A percentile compares a stretch with the other conserved stretches of the same genome.
Evolutionary conservation across 1,140 invertebrate genomes (phyloP).

Genomic region (Panulirus ornatus): DNA sequence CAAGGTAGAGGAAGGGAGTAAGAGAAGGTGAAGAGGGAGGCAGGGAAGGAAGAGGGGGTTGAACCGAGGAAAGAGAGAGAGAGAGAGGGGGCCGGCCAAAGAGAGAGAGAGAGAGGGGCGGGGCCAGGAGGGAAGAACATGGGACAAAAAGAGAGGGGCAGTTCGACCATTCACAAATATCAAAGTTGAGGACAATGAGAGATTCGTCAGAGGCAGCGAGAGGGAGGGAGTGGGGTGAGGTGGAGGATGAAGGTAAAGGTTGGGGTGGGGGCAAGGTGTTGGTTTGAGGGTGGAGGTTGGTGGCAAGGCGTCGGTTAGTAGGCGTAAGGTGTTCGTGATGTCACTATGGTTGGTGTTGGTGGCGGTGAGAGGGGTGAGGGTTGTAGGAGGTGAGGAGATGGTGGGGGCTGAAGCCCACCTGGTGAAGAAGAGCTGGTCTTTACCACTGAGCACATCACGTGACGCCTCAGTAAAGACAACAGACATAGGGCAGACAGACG

Average conservation of each 20-base stretch:
- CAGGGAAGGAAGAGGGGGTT: neutral
- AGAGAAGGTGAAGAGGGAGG: neutral
- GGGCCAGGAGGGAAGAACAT: neutral
- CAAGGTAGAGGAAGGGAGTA: neutral
- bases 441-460: no score
- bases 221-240: neutral
- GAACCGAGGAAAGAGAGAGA: neutral
- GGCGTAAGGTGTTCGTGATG: no score
- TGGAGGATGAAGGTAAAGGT: neutral
- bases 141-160: neutral
- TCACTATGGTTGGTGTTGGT: no score
- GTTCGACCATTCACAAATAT: slow-evolving; percentile 24
- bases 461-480: no score
- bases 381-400: no score
- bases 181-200: slow-evolving; percentile 28
- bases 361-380: no score
- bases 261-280: neutral
- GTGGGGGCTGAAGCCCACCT: no score
- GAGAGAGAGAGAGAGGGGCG: neutral
- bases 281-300: no score
- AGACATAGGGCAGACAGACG: no score
- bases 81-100: neutral
- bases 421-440: no score
- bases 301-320: no score
- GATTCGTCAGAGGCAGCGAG: neutral